Evolutionary conservation across 2,888 invertebrate genomes (phyloP), one percentile per base, ranked within the genome.

Genomic region (Margaritifera margaritifera): DNA sequence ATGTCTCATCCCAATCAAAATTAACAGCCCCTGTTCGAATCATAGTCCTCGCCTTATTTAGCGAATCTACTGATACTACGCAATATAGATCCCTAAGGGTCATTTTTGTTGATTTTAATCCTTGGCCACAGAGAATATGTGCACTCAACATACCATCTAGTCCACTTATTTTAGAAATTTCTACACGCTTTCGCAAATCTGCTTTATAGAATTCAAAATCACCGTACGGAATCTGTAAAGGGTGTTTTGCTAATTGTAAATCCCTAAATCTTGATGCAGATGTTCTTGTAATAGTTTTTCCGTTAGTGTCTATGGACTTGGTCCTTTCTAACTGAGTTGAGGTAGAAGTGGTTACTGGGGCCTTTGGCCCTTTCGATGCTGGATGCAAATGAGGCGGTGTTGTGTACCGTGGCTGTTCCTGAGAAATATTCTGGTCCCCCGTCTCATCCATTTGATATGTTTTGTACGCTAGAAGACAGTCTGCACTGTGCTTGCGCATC

Each of bases 1-100:
- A 99, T 22, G 97, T 96, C 90, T 99, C 99, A 88, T 99, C 98
- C 99, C 99, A 99, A 90, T 99, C 98, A 90, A 98, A 99, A 88
- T 97, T 96, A 61, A 98, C 93, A 89, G 98, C 98, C 4, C 97
- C 97, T 1, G 97, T 97, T 68, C 98, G 93, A 51, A 98, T 97
- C 86, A 98, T 98, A 42, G 98, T 98, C 69, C 98, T 92, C 52
- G 98, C 98, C 91, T 97, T 97, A 91, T 98, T 98, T 62, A 97
- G 95, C 71, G 97, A 93, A 91, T 98, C 98, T 87, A 98, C 96
- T 90, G 99, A 99, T 73, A 99, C 92, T 53, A 99, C 99, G 90
- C 99, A 99, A 90, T 99, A 99, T 72, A 99, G 92, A 90, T 99
- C 99, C 24, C 90, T 80, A 20, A 90, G 79, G 59, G 87, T 85